phyloP scores from a whole-genome alignment of 2,888 invertebrate genomes.

The Drosophila mettleri region DNA sequence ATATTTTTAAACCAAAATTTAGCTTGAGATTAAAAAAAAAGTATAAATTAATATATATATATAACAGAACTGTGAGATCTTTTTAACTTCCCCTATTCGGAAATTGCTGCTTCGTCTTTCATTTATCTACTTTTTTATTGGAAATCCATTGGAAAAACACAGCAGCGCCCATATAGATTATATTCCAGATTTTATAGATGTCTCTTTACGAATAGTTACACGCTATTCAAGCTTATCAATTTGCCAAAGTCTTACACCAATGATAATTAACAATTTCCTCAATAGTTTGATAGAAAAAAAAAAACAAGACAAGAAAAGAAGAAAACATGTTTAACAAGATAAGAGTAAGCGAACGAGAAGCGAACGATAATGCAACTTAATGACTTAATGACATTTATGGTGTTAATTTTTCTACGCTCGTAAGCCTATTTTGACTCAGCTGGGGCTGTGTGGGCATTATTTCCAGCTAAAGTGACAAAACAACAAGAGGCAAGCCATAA shows the following conservation, averaged over 20 bases:
- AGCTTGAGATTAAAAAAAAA: background rate
- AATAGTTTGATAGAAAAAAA: slow-evolving; percentile 39
- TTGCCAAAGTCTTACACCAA: background rate
- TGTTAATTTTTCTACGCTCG: slow-evolving; percentile 40
- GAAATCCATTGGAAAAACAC: background rate
- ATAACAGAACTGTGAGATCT: no score
- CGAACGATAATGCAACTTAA: slow-evolving; percentile 58
- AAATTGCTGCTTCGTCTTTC: no score
- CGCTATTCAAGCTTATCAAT: slow-evolving; percentile 27
- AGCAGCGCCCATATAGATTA: background rate
- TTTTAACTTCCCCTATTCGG: no score
- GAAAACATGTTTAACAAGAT: slow-evolving; percentile 45
- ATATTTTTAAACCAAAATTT: background rate
- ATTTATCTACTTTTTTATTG: no score
- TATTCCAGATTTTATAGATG: background rate
- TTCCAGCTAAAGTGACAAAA: slow-evolving; percentile 25
- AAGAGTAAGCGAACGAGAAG: slow-evolving; percentile 25
- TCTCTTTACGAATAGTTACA: background rate
- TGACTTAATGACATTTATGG: slow-evolving; percentile 73
- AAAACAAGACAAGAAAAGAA: slow-evolving; percentile 31
- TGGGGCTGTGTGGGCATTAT: slow-evolving; percentile 16
- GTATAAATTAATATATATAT: no score
- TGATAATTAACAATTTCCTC: slow-evolving; percentile 35
- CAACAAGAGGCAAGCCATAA: slow-evolving; percentile 29
- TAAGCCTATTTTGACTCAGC: slow-evolving; percentile 41